Evolutionary conservation across 2,797 vertebrate genomes (phyloP).

Genomic region (Protosalanx chinensis): DNA sequence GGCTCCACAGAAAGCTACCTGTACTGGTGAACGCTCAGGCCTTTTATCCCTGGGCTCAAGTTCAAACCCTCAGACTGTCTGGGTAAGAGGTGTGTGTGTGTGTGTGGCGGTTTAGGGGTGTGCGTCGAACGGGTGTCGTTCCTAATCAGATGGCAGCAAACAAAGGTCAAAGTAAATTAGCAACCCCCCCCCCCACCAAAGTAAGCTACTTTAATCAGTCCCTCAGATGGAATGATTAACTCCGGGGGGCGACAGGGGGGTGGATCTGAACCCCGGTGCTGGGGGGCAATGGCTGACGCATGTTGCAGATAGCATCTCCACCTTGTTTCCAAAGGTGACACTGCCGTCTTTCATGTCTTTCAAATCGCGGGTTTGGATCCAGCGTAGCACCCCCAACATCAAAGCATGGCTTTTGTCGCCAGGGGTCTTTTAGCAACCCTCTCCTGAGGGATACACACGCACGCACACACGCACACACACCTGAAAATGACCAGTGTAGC

Average conservation of each 20-base stretch:
- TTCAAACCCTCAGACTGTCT: slow-evolving; percentile 19
- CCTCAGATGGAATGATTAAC: slow-evolving; percentile 65
- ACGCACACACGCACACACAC: slow-evolving; percentile 10
- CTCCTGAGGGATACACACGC: slow-evolving; percentile 1
- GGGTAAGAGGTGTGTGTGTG: slow-evolving; percentile 7
- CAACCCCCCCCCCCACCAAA: slow-evolving; percentile 36
- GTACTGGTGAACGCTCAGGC: slow-evolving; percentile 29
- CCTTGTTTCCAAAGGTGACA: slow-evolving; percentile 51
- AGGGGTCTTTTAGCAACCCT: slow-evolving; percentile 25
- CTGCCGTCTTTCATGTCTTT: slow-evolving; percentile 57
- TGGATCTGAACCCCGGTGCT: slow-evolving; percentile 34
- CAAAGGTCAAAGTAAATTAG: slow-evolving; percentile 67
- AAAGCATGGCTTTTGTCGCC: slow-evolving; percentile 53
- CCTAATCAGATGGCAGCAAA: slow-evolving; percentile 57
- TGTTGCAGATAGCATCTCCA: slow-evolving; percentile 52
- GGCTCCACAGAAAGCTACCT: slow-evolving; percentile 35
- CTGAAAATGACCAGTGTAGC: slow-evolving; percentile 45
- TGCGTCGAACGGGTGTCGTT: slow-evolving; percentile 9
- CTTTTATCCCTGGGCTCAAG: slow-evolving; percentile 37
- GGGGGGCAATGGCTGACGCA: slow-evolving; percentile 44
- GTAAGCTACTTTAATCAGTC: slow-evolving; percentile 65
- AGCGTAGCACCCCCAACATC: slow-evolving; percentile 47
- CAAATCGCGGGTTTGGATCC: slow-evolving; percentile 58
- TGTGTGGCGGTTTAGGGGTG: slow-evolving; percentile 23
- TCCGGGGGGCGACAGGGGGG: slow-evolving; percentile 25